These are phyloP conservation scores for Cheilosia urbana DNA, from an alignment of 2,888 invertebrate genomes.

Conservation along the genomic window DNA sequence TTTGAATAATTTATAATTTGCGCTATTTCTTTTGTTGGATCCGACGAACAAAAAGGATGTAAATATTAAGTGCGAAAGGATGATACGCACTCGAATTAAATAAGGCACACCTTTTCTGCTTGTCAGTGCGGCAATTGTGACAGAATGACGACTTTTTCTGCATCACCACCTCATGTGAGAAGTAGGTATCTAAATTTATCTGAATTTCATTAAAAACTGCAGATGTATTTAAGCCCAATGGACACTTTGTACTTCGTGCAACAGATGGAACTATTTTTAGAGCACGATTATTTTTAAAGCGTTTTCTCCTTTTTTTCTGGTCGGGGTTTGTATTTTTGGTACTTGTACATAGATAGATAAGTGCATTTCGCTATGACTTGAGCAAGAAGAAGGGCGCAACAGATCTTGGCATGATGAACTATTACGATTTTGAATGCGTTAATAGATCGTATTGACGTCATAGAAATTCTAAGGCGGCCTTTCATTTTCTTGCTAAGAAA, in stretches of 20 bases:
- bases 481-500: slow-evolving; percentile 59
- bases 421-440: slow-evolving; percentile 54
- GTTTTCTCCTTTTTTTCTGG: slow-evolving; percentile 22
- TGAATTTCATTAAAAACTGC: slow-evolving; percentile 51
- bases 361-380: slow-evolving; percentile 42
- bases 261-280: slow-evolving; percentile 70
- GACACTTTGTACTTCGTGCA: slow-evolving; percentile 52
- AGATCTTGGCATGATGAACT: slow-evolving; percentile 73
- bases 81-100: slow-evolving; percentile 42
- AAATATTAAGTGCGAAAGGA: slow-evolving; percentile 1
- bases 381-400: slow-evolving; percentile 62
- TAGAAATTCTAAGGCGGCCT: slow-evolving; percentile 69
- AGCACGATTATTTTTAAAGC: slow-evolving; percentile 39
- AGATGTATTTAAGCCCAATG: slow-evolving; percentile 61
- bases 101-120: not conserved
- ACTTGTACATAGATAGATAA: slow-evolving; percentile 24
- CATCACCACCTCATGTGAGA: slow-evolving; percentile 33
- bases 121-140: slow-evolving; percentile 23
- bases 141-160: slow-evolving; percentile 36
- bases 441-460: slow-evolving; percentile 72
- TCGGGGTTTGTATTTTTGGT: slow-evolving; percentile 51
- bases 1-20: slow-evolving; percentile 63
- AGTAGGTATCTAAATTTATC: slow-evolving; percentile 60
- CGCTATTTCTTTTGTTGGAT: slow-evolving; percentile 44
- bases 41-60: not conserved